phyloP scores from a whole-genome alignment of 2,113 vertebrate genomes.

The Stomatorhinus ivindoensis region DNA sequence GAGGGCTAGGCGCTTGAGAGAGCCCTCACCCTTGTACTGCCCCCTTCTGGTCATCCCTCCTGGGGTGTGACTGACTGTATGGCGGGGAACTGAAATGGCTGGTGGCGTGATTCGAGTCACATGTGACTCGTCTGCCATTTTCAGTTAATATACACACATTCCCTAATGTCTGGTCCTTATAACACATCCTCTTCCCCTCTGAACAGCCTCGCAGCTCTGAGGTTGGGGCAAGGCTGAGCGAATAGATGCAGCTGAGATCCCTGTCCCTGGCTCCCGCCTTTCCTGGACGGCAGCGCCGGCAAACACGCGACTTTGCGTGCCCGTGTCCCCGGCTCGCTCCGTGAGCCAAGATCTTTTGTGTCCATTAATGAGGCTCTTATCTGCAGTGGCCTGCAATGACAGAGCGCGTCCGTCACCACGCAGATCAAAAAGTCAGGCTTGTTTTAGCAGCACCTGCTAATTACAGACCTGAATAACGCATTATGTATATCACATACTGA shows the following conservation, averaged over 20 bases:
- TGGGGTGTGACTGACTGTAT: not conserved
- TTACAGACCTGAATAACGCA: conserved; percentile 13
- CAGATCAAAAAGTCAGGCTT: not conserved
- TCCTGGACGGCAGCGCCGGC: too few relatives aligned
- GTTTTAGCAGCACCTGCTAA: conserved; percentile 12
- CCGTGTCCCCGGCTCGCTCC: not conserved
- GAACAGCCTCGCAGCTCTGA: conserved; percentile 3
- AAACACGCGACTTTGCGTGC: not conserved
- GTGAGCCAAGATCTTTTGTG: conserved; percentile 9
- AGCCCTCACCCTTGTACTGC: not conserved
- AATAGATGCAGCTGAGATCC: conserved; percentile 5
- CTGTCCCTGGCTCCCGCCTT: not conserved
- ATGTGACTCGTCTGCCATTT: not conserved
- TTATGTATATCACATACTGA: conserved; percentile 4
- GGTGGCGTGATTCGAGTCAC: not conserved
- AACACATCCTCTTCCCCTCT: not conserved
- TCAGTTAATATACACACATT: not conserved
- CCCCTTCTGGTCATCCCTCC: not conserved
- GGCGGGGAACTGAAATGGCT: conserved; percentile 4
- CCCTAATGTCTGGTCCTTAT: not conserved
- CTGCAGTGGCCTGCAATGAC: not conserved
- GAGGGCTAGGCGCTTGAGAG: not conserved
- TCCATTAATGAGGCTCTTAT: conserved; percentile 12
- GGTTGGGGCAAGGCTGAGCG: not conserved
- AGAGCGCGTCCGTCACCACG: not conserved